Percentiles rank a stretch among this genome's conserved stretches.
Evolutionary conservation across 1,140 invertebrate species (phyloP).

Genomic region (Ericerus pela): DNA sequence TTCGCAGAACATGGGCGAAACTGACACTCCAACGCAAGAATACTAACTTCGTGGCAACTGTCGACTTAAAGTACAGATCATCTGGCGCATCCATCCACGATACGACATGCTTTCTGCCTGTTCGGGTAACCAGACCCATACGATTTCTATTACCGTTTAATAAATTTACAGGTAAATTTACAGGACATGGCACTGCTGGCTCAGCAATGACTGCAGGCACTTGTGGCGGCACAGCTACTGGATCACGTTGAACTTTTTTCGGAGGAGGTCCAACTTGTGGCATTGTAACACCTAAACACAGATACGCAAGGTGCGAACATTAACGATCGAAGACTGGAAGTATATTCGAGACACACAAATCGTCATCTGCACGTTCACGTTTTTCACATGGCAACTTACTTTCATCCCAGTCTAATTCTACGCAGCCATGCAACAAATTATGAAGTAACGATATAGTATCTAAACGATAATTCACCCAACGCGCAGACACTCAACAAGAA

Average conservation of each 20-base stretch:
- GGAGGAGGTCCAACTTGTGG: conserved; percentile 16
- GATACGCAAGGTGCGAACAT: not conserved
- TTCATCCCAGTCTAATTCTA: conserved; percentile 7
- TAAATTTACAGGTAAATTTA: too few relatives aligned
- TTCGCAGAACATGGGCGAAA: not conserved
- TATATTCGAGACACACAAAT: not conserved
- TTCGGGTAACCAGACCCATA: conserved; percentile 26
- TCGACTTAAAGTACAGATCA: conserved; percentile 88
- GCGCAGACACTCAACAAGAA: not conserved
- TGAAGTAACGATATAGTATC: not conserved
- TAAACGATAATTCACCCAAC: not conserved
- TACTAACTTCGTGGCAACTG: conserved; percentile 72
- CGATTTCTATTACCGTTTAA: not conserved
- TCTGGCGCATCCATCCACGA: conserved; percentile 97
- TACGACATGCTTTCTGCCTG: conserved; percentile 72
- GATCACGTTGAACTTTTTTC: conserved; percentile 16
- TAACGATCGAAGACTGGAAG: not conserved
- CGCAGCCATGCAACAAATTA: not conserved
- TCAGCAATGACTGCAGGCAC: not conserved
- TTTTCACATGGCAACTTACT: not conserved
- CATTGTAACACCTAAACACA: conserved; percentile 1
- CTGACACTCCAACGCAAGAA: not conserved
- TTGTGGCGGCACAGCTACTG: not conserved
- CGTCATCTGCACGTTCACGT: not conserved
- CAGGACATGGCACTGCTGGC: not conserved